phyloP scores from a whole-genome alignment of 2,888 invertebrate genomes.

The Papilio demoleus region DNA sequence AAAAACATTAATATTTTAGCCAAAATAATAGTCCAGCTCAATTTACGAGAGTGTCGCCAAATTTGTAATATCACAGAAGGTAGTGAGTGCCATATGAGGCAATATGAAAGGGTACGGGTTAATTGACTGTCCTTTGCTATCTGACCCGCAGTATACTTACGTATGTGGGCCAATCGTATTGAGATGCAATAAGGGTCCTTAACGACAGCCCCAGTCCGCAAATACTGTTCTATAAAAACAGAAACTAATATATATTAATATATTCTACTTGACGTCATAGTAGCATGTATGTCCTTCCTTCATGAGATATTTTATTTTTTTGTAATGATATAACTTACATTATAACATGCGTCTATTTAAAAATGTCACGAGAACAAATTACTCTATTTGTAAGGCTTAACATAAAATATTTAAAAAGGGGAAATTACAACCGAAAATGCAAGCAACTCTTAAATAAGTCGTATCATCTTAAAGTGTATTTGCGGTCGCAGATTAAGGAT shows the following conservation, averaged over 20 bases:
- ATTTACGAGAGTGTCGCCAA: conserved; percentile 54
- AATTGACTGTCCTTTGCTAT: conserved; percentile 39
- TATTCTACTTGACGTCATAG: not conserved
- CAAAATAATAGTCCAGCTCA: conserved; percentile 48
- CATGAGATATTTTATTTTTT: not conserved
- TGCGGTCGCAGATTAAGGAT: conserved; percentile 69
- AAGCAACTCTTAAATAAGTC: conserved; percentile 40
- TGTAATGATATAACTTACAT: too few species aligned
- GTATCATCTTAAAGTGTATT: conserved; percentile 62
- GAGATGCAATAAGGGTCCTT: conserved; percentile 25
- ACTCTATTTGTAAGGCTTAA: not conserved
- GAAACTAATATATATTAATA: not conserved
- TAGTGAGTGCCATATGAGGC: conserved; percentile 20
- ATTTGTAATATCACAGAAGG: conserved; percentile 27
- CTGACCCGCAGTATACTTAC: conserved; percentile 28
- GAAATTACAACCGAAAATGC: conserved; percentile 5
- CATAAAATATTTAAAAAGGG: not conserved
- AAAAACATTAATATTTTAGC: not conserved
- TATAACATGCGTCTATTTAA: not conserved
- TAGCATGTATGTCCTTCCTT: not conserved
- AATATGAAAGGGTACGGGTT: conserved; percentile 36
- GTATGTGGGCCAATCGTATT: conserved; percentile 24
- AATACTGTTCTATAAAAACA: not conserved
- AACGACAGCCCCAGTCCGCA: not conserved
- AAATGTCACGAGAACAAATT: not conserved